Evolutionary conservation across 2,888 invertebrate species (phyloP).

Genomic region (Oxystoma pomonae): DNA sequence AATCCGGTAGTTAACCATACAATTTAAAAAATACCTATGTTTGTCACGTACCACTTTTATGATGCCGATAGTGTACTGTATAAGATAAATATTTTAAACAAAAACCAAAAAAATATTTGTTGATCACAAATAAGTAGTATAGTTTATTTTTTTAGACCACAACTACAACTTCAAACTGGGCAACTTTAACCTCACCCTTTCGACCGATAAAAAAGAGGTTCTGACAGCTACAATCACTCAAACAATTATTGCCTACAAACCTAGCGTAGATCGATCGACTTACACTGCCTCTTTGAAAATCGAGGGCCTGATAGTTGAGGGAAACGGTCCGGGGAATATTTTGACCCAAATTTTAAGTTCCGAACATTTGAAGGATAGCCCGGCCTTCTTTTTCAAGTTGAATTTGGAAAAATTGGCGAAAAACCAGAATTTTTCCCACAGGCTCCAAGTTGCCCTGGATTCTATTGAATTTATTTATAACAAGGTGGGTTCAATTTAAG

Average conservation of each 20-base stretch:
- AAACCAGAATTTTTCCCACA: conserved; percentile 59
- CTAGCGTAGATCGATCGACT: conserved; percentile 36
- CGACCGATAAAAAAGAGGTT: conserved; percentile 66
- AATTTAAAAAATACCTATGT: no score
- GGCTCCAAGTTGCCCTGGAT: conserved; percentile 63
- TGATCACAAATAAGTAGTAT: no score
- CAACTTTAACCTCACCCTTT: conserved; percentile 64
- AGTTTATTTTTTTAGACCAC: conserved; percentile 56
- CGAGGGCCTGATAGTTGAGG: conserved; percentile 74
- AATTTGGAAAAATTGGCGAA: conserved; percentile 71
- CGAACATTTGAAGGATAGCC: conserved; percentile 56
- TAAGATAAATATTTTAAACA: no score
- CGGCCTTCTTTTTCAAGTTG: conserved; percentile 66
- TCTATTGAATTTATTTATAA: conserved; percentile 74
- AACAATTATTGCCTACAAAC: conserved; percentile 47
- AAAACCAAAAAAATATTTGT: no score
- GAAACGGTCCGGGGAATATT: conserved; percentile 56
- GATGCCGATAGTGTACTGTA: no score
- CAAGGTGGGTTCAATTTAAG: conserved; percentile 66
- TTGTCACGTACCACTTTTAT: no score
- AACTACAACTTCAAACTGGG: conserved; percentile 72
- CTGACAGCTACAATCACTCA: conserved; percentile 69
- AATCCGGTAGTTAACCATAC: no score
- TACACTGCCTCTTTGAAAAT: conserved; percentile 46
- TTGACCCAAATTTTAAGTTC: conserved; percentile 61